phyloP scores from a whole-genome alignment of 2,888 invertebrate species.

The Hyposoter didymator region DNA sequence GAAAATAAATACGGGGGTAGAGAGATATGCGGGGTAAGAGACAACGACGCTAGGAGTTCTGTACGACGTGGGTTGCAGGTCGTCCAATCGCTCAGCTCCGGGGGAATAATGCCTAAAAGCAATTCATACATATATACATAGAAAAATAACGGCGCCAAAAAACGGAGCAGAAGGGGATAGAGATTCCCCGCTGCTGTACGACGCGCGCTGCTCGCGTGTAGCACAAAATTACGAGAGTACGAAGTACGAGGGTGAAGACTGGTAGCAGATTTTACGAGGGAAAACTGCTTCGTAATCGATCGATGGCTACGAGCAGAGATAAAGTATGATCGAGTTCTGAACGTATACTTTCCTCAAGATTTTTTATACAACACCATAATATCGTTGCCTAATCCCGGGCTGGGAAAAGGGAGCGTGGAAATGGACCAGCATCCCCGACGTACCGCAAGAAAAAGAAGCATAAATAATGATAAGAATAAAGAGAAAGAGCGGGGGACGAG shows the following conservation, averaged over 20 bases:
- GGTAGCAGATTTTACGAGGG: conserved; percentile 69
- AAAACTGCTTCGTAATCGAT: conserved; percentile 68
- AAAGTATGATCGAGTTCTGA: conserved; percentile 61
- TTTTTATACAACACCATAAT: conserved; percentile 46
- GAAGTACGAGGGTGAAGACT: conserved; percentile 64
- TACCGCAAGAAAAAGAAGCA: conserved; percentile 41
- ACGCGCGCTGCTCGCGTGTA: conserved; percentile 52
- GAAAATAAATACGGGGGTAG: not conserved
- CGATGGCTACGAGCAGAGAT: conserved; percentile 57
- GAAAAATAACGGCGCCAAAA: conserved; percentile 36
- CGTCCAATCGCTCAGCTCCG: conserved; percentile 12
- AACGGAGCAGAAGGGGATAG: conserved; percentile 51
- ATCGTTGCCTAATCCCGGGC: conserved; percentile 17
- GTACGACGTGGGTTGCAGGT: not conserved
- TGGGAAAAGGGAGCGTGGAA: not conserved
- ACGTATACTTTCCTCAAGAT: conserved; percentile 55
- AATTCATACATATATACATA: conserved; percentile 15
- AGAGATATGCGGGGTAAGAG: not conserved
- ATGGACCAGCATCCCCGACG: not conserved
- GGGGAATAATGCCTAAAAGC: conserved; percentile 6
- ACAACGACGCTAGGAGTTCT: not conserved
- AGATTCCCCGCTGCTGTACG: conserved; percentile 57
- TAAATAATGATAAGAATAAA: conserved; percentile 35
- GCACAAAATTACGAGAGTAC: conserved; percentile 56
- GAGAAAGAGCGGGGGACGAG: not conserved